Conservation (phyloP, 2,113 vertebrate genomes). For the Atractosteus spatula region DNA sequence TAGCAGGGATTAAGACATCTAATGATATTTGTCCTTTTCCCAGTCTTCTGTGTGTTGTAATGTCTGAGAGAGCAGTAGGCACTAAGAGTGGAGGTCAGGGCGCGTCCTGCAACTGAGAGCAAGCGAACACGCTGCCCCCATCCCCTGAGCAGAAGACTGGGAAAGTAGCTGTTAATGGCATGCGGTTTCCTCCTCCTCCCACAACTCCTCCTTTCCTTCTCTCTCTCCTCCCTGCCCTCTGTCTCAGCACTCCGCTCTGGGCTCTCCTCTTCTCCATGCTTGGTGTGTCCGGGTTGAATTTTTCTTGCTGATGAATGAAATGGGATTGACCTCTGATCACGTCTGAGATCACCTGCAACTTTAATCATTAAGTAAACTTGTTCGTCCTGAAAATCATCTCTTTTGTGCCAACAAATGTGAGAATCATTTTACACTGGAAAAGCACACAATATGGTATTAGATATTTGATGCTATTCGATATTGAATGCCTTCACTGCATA, state of each 20-base stretch:
- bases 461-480: too few species aligned
- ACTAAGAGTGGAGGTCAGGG: conserved; percentile 65
- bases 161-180: conserved; percentile 84
- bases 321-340: not conserved
- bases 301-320: not conserved
- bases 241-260: not conserved
- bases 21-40: conserved; percentile 74
- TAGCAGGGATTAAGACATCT: conserved; percentile 8
- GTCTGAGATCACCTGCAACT: too few species aligned
- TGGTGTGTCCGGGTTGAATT: not conserved
- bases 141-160: conserved; percentile 72
- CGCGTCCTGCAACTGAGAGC: conserved; percentile 59
- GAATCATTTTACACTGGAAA: too few species aligned
- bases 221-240: conserved; percentile 6
- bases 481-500: too few species aligned
- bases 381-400: too few species aligned
- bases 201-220: conserved; percentile 36
- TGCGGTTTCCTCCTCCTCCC: conserved; percentile 59
- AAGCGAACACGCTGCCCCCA: too few species aligned
- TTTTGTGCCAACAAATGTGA: too few species aligned
- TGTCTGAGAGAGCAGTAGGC: conserved; percentile 61
- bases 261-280: not conserved
- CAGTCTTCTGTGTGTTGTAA: conserved; percentile 70
- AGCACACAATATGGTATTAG: too few species aligned
- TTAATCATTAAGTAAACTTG: too few species aligned